These are phyloP conservation scores for Aplochiton taeniatus DNA, from an alignment of 2,797 vertebrate genomes.

Conservation along the genomic window DNA sequence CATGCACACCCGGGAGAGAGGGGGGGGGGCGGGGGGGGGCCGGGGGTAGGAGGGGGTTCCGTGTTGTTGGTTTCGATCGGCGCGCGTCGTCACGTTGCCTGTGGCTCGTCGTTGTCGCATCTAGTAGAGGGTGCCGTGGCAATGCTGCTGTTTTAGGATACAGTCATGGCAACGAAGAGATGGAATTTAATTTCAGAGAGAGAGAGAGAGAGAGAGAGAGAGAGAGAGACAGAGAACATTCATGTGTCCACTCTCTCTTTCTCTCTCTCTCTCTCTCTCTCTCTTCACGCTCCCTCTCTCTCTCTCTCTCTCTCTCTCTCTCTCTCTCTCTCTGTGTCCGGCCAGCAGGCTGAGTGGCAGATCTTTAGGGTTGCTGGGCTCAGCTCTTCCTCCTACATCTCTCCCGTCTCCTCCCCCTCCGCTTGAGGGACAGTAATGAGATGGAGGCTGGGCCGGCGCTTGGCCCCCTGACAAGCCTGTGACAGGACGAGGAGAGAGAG, in stretches of 20 bases:
- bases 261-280: not conserved
- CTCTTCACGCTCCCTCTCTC: not conserved
- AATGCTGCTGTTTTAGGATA: too few species aligned
- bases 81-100: too few species aligned
- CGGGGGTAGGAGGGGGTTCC: too few species aligned
- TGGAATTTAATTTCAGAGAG: too few species aligned
- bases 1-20: too few species aligned
- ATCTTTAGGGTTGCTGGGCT: not conserved
- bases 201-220: too few species aligned
- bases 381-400: constrained; percentile 9
- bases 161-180: too few species aligned
- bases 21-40: too few species aligned
- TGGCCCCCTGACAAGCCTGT: not conserved
- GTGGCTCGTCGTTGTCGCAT: too few species aligned
- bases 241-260: not conserved
- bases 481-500: not conserved
- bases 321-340: not conserved
- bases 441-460: not conserved
- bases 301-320: not conserved
- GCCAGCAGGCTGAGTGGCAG: not conserved
- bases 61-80: too few species aligned
- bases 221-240: too few species aligned
- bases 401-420: constrained; percentile 1
- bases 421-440: constrained; percentile 15
- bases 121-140: too few species aligned